Evolutionary conservation across 2,113 vertebrate genomes (phyloP), one percentile per base, ranked within the genome.

Genomic region (Colinus virginianus): DNA sequence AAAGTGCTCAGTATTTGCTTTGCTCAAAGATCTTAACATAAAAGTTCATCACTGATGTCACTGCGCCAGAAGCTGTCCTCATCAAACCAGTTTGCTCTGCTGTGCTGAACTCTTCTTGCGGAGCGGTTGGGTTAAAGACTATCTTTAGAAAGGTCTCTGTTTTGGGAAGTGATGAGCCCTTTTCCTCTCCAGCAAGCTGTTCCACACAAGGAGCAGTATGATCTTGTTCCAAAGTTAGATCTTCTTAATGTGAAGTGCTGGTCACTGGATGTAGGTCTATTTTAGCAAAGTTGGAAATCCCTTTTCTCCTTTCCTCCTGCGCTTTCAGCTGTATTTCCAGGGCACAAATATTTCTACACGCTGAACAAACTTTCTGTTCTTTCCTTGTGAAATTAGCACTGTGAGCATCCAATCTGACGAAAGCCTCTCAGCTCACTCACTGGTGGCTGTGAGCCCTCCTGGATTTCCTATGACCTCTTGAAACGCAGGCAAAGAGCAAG

Each of bases 101-200:
- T 95, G 70, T 80, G 89, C 78, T 70, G 68, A 58, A 62, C 63
- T 63, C 15, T 32, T 25, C 63, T 83, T 83, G 63, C 55, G 42
- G 63, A 75, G 56, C 63, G 80, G 18, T 83, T 71, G 11, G 18
- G 68, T 85, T 90, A 77, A 85, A 96, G 78, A 74, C 93, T 36
- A n/a, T 82, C 68, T 85, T 83, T 1, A 45, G 32, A 40, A 62
- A 87, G 78, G 51, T 59, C 26, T 76, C 74, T 30, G 70, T 66
- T 28, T 13, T 51, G 36, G 76, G 78, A 93, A 80, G 28, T 4
- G 28, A 28, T 45, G 30, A 71, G 46, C 42, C 32, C 6, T 74
- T 91, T 87, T 93, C 40, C 48, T 90, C 30, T 87, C 28, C 25
- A 63, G 25, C 21, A 22, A 3, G 4, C 42, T 63, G 2, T 76